Conservation (phyloP, 2,888 invertebrate species). For the Trachelus tabidus region DNA sequence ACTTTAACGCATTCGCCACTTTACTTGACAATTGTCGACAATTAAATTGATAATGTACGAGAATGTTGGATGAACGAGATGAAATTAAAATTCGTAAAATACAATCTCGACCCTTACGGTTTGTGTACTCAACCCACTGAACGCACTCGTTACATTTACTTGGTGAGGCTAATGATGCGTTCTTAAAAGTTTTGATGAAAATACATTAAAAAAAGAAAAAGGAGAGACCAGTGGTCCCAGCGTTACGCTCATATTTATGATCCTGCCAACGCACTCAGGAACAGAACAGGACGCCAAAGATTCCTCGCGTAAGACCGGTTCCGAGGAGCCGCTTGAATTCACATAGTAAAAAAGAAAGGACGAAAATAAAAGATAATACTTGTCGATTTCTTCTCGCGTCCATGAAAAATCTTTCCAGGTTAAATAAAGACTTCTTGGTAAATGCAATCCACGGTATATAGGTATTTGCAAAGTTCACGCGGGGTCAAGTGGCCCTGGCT, state of each 20-base stretch:
- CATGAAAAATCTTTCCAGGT: background rate
- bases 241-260: background rate
- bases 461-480: constrained; percentile 29
- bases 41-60: background rate
- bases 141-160: background rate
- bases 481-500: constrained; percentile 33
- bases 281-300: background rate
- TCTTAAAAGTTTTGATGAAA: background rate
- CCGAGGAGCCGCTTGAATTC: background rate
- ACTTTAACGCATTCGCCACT: background rate
- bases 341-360: background rate
- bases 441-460: constrained; percentile 18
- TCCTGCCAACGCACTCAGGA: background rate
- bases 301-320: background rate
- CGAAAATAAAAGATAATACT: background rate
- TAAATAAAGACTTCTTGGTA: constrained; percentile 14
- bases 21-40: background rate
- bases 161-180: background rate
- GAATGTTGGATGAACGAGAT: background rate
- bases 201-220: background rate
- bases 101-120: background rate
- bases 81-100: background rate
- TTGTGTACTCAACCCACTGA: background rate
- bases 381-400: background rate
- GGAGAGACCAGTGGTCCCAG: background rate